A percentile compares a stretch with the other conserved stretches of the same genome.
Conservation (phyloP, 2,113 vertebrate genomes). For the Stictonetta naevosa region DNA sequence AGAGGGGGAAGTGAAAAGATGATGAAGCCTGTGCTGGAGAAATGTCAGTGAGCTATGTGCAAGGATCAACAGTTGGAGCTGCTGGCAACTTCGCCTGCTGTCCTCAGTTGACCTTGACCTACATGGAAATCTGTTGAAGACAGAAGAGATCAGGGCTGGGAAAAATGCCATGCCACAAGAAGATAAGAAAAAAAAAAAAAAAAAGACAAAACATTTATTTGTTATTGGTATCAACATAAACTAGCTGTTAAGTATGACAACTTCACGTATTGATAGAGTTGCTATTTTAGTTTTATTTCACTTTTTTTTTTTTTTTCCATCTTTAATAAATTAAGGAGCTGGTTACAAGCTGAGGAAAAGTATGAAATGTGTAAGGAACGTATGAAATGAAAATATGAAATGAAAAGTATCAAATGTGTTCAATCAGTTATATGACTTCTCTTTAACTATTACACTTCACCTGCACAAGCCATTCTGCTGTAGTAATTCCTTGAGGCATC, state of each 20-base stretch:
- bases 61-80: background rate
- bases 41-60: background rate
- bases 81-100: background rate
- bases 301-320: background rate
- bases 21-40: background rate
- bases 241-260: background rate
- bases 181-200: background rate
- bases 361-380: no score
- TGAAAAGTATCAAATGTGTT: background rate
- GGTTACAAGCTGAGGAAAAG: background rate
- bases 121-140: background rate
- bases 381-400: no score
- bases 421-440: background rate
- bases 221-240: background rate
- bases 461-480: background rate
- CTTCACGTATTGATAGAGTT: background rate
- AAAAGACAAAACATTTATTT: background rate
- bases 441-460: background rate
- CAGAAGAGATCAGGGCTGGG: background rate
- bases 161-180: background rate
- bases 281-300: background rate
- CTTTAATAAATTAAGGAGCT: background rate
- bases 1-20: background rate
- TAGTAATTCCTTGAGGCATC: background rate
- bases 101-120: background rate